These are phyloP conservation scores for Lasius fuliginosus DNA, from an alignment of 2,888 invertebrate genomes.

Conservation along the genomic window DNA sequence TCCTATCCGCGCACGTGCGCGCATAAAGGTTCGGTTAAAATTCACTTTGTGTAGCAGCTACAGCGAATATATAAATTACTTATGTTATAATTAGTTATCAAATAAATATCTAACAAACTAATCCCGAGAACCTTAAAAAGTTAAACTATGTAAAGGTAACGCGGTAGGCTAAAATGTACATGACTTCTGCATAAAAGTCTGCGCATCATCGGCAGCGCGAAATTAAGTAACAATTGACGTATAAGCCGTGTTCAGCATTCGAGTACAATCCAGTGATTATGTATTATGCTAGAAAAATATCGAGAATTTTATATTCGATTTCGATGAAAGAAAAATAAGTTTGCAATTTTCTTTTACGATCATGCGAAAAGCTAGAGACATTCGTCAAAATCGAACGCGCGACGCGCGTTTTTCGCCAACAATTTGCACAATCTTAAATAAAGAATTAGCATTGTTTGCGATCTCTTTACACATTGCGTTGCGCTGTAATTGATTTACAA, in stretches of 20 bases:
- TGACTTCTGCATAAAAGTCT: slow-evolving; percentile 19
- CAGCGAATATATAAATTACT: slow-evolving; percentile 32
- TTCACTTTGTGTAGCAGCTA: slow-evolving; percentile 34
- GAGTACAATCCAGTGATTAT: slow-evolving; percentile 1
- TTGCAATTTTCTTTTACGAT: slow-evolving; percentile 11
- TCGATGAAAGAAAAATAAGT: background rate
- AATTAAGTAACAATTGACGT: slow-evolving; percentile 38
- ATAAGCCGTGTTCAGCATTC: slow-evolving; percentile 11
- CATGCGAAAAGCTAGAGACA: background rate
- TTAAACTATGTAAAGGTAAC: slow-evolving; percentile 36
- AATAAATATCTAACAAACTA: slow-evolving; percentile 42
- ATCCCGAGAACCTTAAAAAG: slow-evolving; percentile 29
- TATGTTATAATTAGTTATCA: slow-evolving; percentile 4
- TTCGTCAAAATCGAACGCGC: background rate
- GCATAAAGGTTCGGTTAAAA: slow-evolving; percentile 13
- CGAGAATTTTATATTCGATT: slow-evolving; percentile 1
- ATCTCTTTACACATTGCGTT: background rate
- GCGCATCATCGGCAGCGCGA: slow-evolving; percentile 25
- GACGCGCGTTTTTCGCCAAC: background rate
- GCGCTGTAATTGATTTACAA: slow-evolving; percentile 4
- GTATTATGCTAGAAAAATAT: slow-evolving; percentile 6
- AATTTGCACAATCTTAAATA: background rate
- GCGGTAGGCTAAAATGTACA: slow-evolving; percentile 29
- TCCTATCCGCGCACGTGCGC: slow-evolving; percentile 15
- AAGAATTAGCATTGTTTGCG: background rate